These are phyloP conservation scores for Drosophila orena DNA, from an alignment of 1,140 invertebrate genomes.

Conservation along the genomic window DNA sequence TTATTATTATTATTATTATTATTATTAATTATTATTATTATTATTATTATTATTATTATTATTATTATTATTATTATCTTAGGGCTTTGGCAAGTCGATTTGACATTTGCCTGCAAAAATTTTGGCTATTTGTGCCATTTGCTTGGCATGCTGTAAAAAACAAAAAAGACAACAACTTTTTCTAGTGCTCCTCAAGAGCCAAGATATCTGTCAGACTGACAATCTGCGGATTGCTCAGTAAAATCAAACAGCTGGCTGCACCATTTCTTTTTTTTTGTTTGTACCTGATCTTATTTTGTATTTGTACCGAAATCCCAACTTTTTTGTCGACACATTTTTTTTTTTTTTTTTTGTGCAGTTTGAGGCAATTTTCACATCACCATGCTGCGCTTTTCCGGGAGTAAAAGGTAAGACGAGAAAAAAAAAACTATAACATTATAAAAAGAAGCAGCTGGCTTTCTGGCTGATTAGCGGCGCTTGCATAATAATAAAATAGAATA, in stretches of 20 bases:
- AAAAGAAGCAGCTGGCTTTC: slow-evolving; percentile 29
- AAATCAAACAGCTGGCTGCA: slow-evolving; percentile 55
- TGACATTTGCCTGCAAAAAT: neutral
- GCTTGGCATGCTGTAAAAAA: slow-evolving; percentile 48
- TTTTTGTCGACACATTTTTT: slow-evolving; percentile 46
- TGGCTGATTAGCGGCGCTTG: slow-evolving; percentile 58
- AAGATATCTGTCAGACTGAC: slow-evolving; percentile 18
- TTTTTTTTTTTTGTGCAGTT: slow-evolving; percentile 10
- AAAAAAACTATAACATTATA: neutral
- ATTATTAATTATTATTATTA: neutral
- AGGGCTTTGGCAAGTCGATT: neutral
- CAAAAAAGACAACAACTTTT: slow-evolving; percentile 8
- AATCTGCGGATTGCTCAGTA: slow-evolving; percentile 5
- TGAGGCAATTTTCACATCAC: slow-evolving; percentile 60
- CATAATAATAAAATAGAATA: slow-evolving; percentile 49
- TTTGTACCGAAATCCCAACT: slow-evolving; percentile 10
- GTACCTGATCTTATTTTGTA: slow-evolving; percentile 2
- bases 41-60: neutral
- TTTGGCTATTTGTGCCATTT: slow-evolving; percentile 34
- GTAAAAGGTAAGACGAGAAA: slow-evolving; percentile 1
- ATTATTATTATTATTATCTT: neutral
- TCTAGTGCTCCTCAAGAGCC: slow-evolving; percentile 39
- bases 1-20: neutral
- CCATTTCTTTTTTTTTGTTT: slow-evolving; percentile 45
- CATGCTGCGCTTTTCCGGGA: slow-evolving; percentile 49